phyloP scores from a whole-genome alignment of 2,113 vertebrate species.

The Paramisgurnus dabryanus region DNA sequence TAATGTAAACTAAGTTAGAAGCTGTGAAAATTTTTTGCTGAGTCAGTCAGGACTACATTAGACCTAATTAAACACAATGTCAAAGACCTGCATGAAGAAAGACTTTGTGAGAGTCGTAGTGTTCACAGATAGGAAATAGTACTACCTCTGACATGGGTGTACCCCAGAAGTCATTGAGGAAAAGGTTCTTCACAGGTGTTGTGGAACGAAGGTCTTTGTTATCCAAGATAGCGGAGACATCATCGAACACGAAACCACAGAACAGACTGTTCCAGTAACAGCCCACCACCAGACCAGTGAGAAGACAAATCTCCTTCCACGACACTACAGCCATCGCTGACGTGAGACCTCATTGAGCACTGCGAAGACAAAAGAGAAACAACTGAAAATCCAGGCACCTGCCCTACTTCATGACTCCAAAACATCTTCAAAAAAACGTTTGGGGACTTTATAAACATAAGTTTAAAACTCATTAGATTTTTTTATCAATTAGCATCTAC shows the following conservation, averaged over 20 bases:
- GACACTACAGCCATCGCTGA: conserved; percentile 86
- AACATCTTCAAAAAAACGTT: too few relatives aligned
- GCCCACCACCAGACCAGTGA: conserved; percentile 84
- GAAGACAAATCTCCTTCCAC: conserved; percentile 86
- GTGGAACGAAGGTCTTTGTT: conserved; percentile 96
- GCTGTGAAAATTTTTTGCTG: too few relatives aligned
- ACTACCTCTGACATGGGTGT: conserved; percentile 96
- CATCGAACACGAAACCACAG: conserved; percentile 97
- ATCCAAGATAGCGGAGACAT: conserved; percentile 96
- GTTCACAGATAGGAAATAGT: too few relatives aligned
- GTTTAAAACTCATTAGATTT: too few relatives aligned
- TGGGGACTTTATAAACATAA: too few relatives aligned
- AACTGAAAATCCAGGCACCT: background rate
- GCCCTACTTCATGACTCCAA: background rate
- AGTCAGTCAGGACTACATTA: too few relatives aligned
- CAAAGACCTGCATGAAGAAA: too few relatives aligned
- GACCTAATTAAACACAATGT: too few relatives aligned
- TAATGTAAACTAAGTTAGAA: too few relatives aligned
- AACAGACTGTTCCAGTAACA: conserved; percentile 98
- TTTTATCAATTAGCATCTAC: too few relatives aligned
- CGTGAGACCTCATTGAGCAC: conserved; percentile 72
- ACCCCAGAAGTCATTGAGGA: conserved; percentile 98
- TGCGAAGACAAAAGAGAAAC: conserved; percentile 49
- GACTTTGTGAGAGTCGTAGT: too few relatives aligned
- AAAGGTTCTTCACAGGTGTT: conserved; percentile 90